Percentiles rank a stretch among this genome's conserved stretches.
phyloP scores from a whole-genome alignment of 2,888 invertebrate species.

The Xanthostigma xanthostigma region DNA sequence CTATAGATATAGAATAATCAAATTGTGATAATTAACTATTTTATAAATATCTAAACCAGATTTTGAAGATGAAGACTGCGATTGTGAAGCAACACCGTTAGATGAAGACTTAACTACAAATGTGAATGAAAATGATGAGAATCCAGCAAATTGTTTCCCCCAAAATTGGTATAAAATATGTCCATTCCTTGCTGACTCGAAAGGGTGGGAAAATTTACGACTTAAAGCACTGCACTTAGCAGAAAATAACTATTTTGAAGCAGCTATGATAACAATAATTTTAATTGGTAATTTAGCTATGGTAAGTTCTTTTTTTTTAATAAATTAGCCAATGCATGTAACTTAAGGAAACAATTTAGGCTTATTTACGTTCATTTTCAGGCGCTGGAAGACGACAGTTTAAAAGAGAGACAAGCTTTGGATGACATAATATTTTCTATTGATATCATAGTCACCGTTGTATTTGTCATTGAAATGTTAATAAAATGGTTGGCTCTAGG shows the following conservation, averaged over 20 bases:
- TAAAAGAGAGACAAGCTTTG: constrained; percentile 77
- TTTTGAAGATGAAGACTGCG: constrained; percentile 41
- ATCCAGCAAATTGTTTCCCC: constrained; percentile 89
- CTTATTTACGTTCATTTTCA: constrained; percentile 25
- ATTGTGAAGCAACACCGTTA: constrained; percentile 46
- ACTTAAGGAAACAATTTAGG: background rate
- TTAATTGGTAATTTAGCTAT: constrained; percentile 93
- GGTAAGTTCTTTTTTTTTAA: constrained; percentile 39
- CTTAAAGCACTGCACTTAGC: constrained; percentile 88
- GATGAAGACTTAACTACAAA: constrained; percentile 56
- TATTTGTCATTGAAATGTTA: constrained; percentile 98
- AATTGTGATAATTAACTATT: background rate
- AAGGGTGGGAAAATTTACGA: constrained; percentile 85
- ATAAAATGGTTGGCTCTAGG: constrained; percentile 97
- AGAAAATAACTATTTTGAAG: constrained; percentile 99
- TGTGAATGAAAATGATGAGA: constrained; percentile 69
- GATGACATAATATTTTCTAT: constrained; percentile 89
- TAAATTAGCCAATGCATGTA: too few species aligned
- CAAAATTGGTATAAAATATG: constrained; percentile 75
- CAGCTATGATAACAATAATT: constrained; percentile 97
- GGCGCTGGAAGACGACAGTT: constrained; percentile 95
- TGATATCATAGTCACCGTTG: constrained; percentile 96
- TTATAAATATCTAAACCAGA: constrained; percentile 19
- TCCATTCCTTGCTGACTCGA: constrained; percentile 83
- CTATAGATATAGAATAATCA: background rate